A percentile compares a stretch with the other conserved stretches of the same genome.
Conservation (phyloP, 1,140 invertebrate genomes). For the Gryllus bimaculatus region DNA sequence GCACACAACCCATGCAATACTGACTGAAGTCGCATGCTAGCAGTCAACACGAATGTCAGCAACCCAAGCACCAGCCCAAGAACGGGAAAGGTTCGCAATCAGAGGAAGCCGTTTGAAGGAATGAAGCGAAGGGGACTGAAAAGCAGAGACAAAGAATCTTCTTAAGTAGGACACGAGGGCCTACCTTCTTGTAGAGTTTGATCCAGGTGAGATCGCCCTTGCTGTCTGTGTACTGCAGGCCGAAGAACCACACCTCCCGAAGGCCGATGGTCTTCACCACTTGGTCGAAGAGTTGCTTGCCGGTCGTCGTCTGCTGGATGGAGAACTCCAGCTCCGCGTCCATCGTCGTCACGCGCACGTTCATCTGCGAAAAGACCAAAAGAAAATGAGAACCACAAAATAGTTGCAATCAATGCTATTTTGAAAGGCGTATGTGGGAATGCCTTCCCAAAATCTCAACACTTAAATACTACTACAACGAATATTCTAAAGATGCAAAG, state of each 20-base stretch:
- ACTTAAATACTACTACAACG: too few relatives aligned
- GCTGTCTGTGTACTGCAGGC: constrained; percentile 95
- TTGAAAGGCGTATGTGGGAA: too few relatives aligned
- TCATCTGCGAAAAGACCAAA: constrained; percentile 59
- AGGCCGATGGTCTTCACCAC: constrained; percentile 99
- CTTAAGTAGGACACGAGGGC: not conserved
- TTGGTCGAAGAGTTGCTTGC: constrained; percentile 99
- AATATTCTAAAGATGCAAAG: too few relatives aligned
- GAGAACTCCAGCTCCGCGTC: constrained; percentile 99
- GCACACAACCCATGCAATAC: too few relatives aligned
- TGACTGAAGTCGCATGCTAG: too few relatives aligned
- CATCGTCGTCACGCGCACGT: constrained; percentile 99
- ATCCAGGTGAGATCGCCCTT: constrained; percentile 98
- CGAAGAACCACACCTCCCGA: constrained; percentile 99
- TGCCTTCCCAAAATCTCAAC: too few relatives aligned
- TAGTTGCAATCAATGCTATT: too few relatives aligned
- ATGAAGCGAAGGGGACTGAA: not conserved
- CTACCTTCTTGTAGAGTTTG: constrained; percentile 98
- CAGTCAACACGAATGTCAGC: not conserved
- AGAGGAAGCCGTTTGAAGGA: too few relatives aligned
- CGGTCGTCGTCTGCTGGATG: constrained; percentile 98
- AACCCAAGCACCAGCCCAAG: not conserved
- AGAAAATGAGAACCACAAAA: too few relatives aligned
- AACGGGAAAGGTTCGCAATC: too few relatives aligned
- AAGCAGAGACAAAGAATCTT: not conserved